Base-by-base conservation (phyloP, 2,888 invertebrate genomes). In the Caenorhabditis sp. region DNA sequence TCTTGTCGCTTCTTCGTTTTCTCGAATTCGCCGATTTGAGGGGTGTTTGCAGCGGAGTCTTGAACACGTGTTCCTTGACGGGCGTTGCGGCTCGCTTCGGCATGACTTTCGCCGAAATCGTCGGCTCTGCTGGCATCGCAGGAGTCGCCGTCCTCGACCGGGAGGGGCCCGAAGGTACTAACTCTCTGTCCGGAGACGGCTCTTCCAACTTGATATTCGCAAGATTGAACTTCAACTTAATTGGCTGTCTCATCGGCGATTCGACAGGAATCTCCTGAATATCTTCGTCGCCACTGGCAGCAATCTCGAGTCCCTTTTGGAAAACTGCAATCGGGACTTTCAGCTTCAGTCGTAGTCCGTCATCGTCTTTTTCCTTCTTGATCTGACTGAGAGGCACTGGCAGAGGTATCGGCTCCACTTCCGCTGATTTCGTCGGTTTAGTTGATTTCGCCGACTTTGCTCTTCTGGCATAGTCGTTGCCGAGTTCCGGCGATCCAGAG, bases 141-240 rank as follows among this genome's bases (percentile, higher is more conserved):
- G n/a, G n/a, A n/a, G n/a, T n/a, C n/a, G n/a, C n/a, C n/a, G n/a
- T n/a, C n/a, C n/a, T n/a, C n/a, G n/a, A n/a, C n/a, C n/a, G n/a
- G n/a, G n/a, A n/a, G n/a, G n/a, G n/a, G n/a, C n/a, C n/a, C n/a
- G n/a, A n/a, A n/a, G n/a, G n/a, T n/a, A n/a, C n/a, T n/a, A n/a
- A n/a, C 13, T 37, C 46, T 27, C 46, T 17, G n/a, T 56, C 66
- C 6, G 66, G 56, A 22, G 66, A 62, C 6, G 48, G 39, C 17
- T 41, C 45, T 32, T 48, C 61, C 22, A 45, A 2, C 20, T 52
- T 62, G 9, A 52, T 13, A 41, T 37, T 26, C 6, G 32, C 37
- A 11, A 55, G 20, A 6, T 71, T 80, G 41, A 79, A 43, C n/a
- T 59, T 59, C 24, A 74, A 26, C 55, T 65, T 78, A 8, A 70